Evolutionary conservation across 2,888 invertebrate species (phyloP).

Genomic region (Pachycephus smyrnensis): DNA sequence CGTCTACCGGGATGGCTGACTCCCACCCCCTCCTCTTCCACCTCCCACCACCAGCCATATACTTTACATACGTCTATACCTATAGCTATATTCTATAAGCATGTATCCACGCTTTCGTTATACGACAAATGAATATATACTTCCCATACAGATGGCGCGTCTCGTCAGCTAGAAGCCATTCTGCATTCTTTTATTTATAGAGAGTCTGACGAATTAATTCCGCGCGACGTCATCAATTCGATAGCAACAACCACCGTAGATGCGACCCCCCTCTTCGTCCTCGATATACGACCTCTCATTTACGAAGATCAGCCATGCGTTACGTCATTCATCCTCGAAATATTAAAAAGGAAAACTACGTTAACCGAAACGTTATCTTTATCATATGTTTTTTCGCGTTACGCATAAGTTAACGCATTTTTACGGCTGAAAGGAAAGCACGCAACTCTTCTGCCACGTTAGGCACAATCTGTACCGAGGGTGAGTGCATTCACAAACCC

Average conservation of each 20-base stretch:
- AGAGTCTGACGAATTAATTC: conserved; percentile 46
- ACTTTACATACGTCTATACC: background rate
- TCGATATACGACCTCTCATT: conserved; percentile 44
- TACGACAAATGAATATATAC: background rate
- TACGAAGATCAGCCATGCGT: conserved; percentile 60
- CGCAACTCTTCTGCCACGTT: conserved; percentile 3
- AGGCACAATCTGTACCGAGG: background rate
- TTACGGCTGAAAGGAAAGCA: conserved; percentile 34
- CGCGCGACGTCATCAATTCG: conserved; percentile 47
- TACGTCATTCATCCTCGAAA: conserved; percentile 56
- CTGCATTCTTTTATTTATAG: background rate
- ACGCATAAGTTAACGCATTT: conserved; percentile 42
- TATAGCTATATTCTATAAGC: background rate
- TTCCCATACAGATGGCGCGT: background rate
- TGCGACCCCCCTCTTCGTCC: conserved; percentile 15
- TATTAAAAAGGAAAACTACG: conserved; percentile 49
- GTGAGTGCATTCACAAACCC: background rate
- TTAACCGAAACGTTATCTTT: conserved; percentile 48
- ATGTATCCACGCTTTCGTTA: background rate
- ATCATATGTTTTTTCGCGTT: conserved; percentile 49
- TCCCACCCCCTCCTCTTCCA: no score
- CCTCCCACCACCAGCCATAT: no score
- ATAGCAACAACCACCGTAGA: conserved; percentile 27
- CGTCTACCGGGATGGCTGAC: background rate
- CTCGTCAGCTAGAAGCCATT: background rate